Base-by-base conservation (phyloP, 2,888 invertebrate genomes). In the Apamea anceps region DNA sequence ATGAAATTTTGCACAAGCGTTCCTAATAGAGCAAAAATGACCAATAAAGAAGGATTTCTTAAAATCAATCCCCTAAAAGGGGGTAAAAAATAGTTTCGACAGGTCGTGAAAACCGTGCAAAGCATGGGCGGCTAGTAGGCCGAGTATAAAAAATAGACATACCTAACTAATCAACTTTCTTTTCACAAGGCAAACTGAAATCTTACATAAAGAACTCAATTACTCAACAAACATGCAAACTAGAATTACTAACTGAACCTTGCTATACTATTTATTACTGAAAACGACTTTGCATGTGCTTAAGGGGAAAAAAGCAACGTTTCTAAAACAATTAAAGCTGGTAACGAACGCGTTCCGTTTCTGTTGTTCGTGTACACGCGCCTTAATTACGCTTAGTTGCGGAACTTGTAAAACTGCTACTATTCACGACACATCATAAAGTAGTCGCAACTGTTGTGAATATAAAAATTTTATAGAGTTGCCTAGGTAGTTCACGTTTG, bases 321-420 rank as follows among this genome's bases (percentile, higher is more conserved):
- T 81, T 84, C 66, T 73, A 75, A 80, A 86, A 87, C 86, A 86
- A 84, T 87, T 87, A 87, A 62, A 74, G 73, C 54, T 70, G 57
- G 63, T 72, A 80, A 84, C 68, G 75, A 80, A 83, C 73, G 51
- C n/a, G 72, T 84, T 79, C 71, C 65, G 48, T 76, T 68, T 77
- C 65, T 72, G 51, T 78, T 77, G 62, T 73, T 54, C n/a, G 28
- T 78, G 68, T 63, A 60, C 32, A 63, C n/a, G 15, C 5, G 60
- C 62, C 65, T 78, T 84, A 71, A 84, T 87, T 86, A 63, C 57
- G 68, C 65, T 75, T 67, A 77, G 68, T 86, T 37, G 72, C 62
- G 51, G 74, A 63, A 65, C 65, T 76, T 75, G 51, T 85, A 62
- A 85, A 83, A 65, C 62, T 70, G 57, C 72, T 75, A 21, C 72